Evolutionary conservation across 1,140 invertebrate species (phyloP), one percentile per base, ranked within the genome.

Genomic region (Drosophila sp.): DNA sequence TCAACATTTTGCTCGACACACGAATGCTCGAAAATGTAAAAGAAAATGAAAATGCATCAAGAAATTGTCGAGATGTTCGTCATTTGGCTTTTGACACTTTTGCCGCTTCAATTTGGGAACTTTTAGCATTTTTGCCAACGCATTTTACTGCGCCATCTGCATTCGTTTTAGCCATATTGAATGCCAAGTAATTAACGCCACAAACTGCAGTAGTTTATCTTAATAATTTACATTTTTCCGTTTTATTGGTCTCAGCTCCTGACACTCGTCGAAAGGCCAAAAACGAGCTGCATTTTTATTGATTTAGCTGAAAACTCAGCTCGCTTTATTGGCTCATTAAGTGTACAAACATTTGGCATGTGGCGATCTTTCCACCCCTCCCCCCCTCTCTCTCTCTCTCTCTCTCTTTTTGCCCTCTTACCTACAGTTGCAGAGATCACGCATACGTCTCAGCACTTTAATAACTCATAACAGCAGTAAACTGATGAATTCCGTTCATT

Each of bases 241-340:
- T 29, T 78, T 71, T 50, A 53, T 32, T 59, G 43, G 7, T 32
- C 29, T 3, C 18, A 18, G 58, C 43, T 63, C 54, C 56, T 66
- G 71, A 67, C 70, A 61, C 11, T 58, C 16, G 36, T 32, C 32
- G 53, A 66, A 67, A 46, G 54, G 13, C 43, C 43, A 36, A 25
- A 34, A 25, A 34, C 25, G 38, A 63, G 56, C 54, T 40, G 54
- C 40, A 65, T 4, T 80, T 89, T 83, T 87, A 89, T 89, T 87
- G 79, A 73, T 89, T 89, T 89, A 87, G 82, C 67, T 86, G 65
- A 72, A 51, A 61, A 40, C 32, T 18, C 9, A 50, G 25, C 50
- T 57, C 51, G n/a, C 9, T 80, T 84, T 80, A 72, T 87, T 81
- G 78, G 71, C 76, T 87, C 82, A 87, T 87, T 87, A 87, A 87